Base-by-base conservation (phyloP, 2,113 vertebrate species). In the Trematomus loennbergii region DNA sequence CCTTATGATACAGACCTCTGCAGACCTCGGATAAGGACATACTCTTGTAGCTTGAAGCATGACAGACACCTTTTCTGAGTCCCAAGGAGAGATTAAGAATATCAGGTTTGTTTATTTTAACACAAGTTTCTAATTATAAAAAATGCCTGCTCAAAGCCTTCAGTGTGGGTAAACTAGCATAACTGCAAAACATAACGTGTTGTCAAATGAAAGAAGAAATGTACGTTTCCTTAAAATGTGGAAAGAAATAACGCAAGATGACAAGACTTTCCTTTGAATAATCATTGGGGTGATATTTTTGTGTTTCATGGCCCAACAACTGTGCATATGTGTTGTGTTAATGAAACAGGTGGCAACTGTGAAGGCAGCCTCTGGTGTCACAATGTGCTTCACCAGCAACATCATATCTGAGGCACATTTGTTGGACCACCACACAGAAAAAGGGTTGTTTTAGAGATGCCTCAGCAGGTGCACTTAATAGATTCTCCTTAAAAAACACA, bases 1-100 rank as follows among this genome's bases (percentile, higher is more conserved):
- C 36, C 29, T 29, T 29, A 29, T 29, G 29, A 40, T 40, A 40
- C 8, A 40, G 36, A 40, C 5, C 5, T 18, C 45, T 48, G 49
- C n/a, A 67, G 29, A 43, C 55, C n/a, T 25, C 18, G 45, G 18
- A 72, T 66, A 43, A 48, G 57, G 63, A 73, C 16, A 62, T 3
- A 22, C 17, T 36, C 46, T 53, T 17, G 65, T 22, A 49, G 53
- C 15, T 43, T 57, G 45, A 65, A 61, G 43, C 50, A 25, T 33
- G 46, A n/a, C 49, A 16, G 22, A 58, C 52, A 48, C 22, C 16
- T 40, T 13, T 76, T 60, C 9, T 50, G 58, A 49, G 45, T 45
- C 15, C 10, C 57, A 15, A 22, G 18, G 10, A 62, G 9, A 29
- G 52, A 69, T 16, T 18, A 40, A 40, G 5, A 50, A 52, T 22